phyloP scores from a whole-genome alignment of 2,797 vertebrate species.

The Microhierax caerulescens region DNA sequence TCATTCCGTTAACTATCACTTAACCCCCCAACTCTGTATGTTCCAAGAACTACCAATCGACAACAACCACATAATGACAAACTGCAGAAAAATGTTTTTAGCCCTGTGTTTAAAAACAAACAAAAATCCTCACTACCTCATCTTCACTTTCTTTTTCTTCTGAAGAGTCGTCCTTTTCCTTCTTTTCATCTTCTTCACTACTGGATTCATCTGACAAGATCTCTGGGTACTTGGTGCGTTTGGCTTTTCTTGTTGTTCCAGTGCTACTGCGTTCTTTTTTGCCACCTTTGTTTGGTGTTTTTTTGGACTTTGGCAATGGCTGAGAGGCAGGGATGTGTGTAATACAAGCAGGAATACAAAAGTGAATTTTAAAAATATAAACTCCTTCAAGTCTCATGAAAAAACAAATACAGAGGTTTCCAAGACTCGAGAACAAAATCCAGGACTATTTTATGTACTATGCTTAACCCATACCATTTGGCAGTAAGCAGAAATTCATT shows the following conservation, averaged over 20 bases:
- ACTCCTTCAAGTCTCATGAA: background rate
- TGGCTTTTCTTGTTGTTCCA: slow-evolving; percentile 76
- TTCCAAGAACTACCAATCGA: background rate
- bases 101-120: background rate
- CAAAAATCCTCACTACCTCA: slow-evolving; percentile 57
- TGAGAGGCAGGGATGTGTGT: background rate
- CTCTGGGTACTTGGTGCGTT: slow-evolving; percentile 86
- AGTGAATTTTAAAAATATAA: background rate
- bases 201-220: slow-evolving; percentile 94
- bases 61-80: background rate
- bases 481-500: background rate
- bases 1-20: background rate
- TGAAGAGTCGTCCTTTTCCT: slow-evolving; percentile 79
- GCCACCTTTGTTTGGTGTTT: slow-evolving; percentile 78
- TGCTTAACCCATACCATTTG: background rate
- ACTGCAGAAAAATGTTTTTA: background rate
- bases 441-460: background rate
- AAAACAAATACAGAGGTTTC: background rate
- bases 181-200: slow-evolving; percentile 86
- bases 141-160: slow-evolving; percentile 85
- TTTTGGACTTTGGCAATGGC: slow-evolving; percentile 82
- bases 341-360: background rate
- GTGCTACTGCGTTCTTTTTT: slow-evolving; percentile 83
- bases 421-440: background rate
- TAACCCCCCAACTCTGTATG: fast-evolving